Conservation (phyloP, 2,888 invertebrate genomes). For the Drosophila austrosaltans region DNA sequence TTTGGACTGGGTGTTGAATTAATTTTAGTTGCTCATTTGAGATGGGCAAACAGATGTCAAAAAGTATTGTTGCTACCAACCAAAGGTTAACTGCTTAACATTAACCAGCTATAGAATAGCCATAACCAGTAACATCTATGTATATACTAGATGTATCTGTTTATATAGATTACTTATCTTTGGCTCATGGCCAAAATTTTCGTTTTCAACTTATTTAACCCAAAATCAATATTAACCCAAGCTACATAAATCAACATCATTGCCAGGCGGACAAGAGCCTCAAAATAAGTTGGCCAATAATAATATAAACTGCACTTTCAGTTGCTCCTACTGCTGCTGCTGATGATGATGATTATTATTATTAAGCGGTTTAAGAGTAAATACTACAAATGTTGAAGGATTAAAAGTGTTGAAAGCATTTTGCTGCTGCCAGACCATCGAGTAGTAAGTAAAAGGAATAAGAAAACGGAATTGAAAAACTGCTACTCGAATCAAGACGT, state of each 20-base stretch:
- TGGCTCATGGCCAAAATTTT: constrained; percentile 34
- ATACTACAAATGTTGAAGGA: constrained; percentile 8
- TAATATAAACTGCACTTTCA: constrained; percentile 49
- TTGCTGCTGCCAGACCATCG: constrained; percentile 2
- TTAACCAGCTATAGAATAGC: constrained; percentile 16
- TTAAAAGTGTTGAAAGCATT: constrained; percentile 27
- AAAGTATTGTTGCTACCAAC: constrained; percentile 22
- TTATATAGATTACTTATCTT: not conserved
- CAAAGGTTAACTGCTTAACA: constrained; percentile 35
- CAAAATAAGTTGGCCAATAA: constrained; percentile 49
- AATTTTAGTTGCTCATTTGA: constrained; percentile 29
- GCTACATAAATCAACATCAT: constrained; percentile 50
- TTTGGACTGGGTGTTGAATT: constrained; percentile 11
- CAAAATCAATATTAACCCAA: constrained; percentile 63
- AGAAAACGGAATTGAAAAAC: not conserved
- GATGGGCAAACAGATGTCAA: constrained; percentile 31
- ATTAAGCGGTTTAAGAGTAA: constrained; percentile 13
- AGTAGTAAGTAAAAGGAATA: not conserved
- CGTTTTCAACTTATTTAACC: constrained; percentile 48
- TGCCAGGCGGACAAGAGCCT: constrained; percentile 17
- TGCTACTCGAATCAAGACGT: not conserved
- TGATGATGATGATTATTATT: constrained; percentile 27
- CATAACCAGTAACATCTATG: not conserved
- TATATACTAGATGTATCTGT: not conserved
- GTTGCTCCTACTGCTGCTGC: not conserved